A percentile compares a stretch with the other conserved stretches of the same genome.
Evolutionary conservation across 2,888 invertebrate genomes (phyloP).

Genomic region (Nipponacmea schrenckii): DNA sequence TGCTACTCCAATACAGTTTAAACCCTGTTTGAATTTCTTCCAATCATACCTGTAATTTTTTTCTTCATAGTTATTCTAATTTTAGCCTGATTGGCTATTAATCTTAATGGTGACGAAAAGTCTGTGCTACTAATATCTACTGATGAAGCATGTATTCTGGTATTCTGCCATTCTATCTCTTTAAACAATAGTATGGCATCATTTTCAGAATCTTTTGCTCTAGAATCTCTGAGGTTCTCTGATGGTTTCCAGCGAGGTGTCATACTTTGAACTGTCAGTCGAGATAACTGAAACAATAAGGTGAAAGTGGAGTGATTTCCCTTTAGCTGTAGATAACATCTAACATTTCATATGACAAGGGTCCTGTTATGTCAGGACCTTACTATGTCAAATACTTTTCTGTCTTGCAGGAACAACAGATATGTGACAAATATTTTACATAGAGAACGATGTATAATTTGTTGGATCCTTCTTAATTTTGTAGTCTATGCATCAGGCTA

Average conservation of each 20-base stretch:
- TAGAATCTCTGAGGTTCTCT: slow-evolving; percentile 87
- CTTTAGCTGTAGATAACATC: not conserved
- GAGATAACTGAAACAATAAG: slow-evolving; percentile 78
- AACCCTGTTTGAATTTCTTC: too few species aligned
- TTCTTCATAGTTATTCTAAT: slow-evolving; percentile 97
- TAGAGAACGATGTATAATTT: too few species aligned
- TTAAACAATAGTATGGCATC: slow-evolving; percentile 96
- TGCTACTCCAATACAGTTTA: too few species aligned
- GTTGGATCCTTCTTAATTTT: too few species aligned
- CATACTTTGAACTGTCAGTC: slow-evolving; percentile 92
- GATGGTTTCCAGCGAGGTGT: slow-evolving; percentile 86
- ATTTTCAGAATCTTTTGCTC: slow-evolving; percentile 87
- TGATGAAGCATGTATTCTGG: slow-evolving; percentile 95
- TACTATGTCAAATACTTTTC: not conserved
- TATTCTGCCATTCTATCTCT: slow-evolving; percentile 92
- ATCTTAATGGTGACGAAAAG: slow-evolving; percentile 76
- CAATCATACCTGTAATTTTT: slow-evolving; percentile 78
- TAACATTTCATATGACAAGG: too few species aligned
- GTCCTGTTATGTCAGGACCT: not conserved
- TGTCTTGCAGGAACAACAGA: not conserved
- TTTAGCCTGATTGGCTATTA: slow-evolving; percentile 92
- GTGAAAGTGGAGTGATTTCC: slow-evolving; percentile 6
- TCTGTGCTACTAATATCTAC: slow-evolving; percentile 43
- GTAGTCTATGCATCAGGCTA: too few species aligned
- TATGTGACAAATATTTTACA: too few species aligned